Percentiles rank a stretch among this genome's conserved stretches.
These are phyloP conservation scores for Esperia sulphurella DNA, from an alignment of 2,888 invertebrate genomes.

Conservation along the genomic window DNA sequence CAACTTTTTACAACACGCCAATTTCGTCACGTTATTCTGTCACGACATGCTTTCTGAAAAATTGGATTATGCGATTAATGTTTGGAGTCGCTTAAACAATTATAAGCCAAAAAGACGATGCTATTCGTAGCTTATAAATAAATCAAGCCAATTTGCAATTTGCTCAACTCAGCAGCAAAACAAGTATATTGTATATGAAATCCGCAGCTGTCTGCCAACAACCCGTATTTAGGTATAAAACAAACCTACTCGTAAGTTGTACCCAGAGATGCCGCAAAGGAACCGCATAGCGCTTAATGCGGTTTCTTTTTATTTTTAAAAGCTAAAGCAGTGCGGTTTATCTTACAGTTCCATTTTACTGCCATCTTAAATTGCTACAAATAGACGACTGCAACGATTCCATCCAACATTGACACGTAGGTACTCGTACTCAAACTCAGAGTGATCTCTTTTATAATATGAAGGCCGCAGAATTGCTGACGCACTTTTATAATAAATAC, in stretches of 20 bases:
- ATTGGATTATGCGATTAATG: background rate
- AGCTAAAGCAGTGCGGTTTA: conserved; percentile 12
- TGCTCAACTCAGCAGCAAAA: background rate
- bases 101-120: background rate
- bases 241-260: background rate
- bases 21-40: background rate
- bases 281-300: background rate
- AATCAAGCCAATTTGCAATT: no score
- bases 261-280: background rate
- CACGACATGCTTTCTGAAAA: background rate
- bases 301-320: conserved; percentile 1
- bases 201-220: background rate
- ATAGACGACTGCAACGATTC: conserved; percentile 12
- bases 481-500: conserved; percentile 52
- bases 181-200: background rate
- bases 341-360: conserved; percentile 4
- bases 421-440: conserved; percentile 13
- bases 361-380: conserved; percentile 2
- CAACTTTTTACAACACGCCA: background rate
- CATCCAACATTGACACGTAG: conserved; percentile 23
- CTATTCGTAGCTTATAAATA: background rate
- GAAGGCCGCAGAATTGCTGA: conserved; percentile 47
- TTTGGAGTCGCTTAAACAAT: background rate
- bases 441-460: conserved; percentile 16
- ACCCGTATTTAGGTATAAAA: background rate